These are phyloP conservation scores for Tenthredo mesomela DNA, from an alignment of 2,888 invertebrate species.

Conservation along the genomic window DNA sequence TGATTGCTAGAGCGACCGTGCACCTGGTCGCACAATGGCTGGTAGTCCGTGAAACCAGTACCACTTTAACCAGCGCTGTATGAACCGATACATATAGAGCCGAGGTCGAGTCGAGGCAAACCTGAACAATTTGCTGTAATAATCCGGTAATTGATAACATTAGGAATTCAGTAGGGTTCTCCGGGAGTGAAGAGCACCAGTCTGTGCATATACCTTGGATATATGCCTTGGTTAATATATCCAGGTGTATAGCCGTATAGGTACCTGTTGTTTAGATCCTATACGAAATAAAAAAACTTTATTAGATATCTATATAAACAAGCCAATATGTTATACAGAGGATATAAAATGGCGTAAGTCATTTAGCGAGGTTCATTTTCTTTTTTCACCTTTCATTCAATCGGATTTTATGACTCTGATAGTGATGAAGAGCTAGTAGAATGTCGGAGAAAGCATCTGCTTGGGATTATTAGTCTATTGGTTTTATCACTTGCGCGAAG, in stretches of 20 bases:
- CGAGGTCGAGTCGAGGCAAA: slow-evolving; percentile 61
- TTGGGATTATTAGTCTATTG: neutral
- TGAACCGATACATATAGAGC: slow-evolving; percentile 50
- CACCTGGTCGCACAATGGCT: slow-evolving; percentile 67
- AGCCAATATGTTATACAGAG: neutral
- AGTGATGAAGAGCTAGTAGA: neutral
- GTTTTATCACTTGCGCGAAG: neutral
- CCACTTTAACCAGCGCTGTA: neutral
- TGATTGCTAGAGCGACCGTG: slow-evolving; percentile 67
- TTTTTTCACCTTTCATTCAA: neutral
- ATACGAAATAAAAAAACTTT: neutral
- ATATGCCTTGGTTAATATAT: neutral
- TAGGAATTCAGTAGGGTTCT: slow-evolving; percentile 65
- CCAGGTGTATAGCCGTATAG: neutral
- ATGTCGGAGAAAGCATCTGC: neutral
- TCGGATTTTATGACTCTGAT: neutral
- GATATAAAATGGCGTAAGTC: neutral
- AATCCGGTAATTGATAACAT: slow-evolving; percentile 75
- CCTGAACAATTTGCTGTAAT: slow-evolving; percentile 73
- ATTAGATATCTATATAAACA: neutral
- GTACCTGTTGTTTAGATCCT: neutral
- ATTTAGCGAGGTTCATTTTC: neutral
- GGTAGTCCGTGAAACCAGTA: neutral
- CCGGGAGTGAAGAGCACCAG: slow-evolving; percentile 17
- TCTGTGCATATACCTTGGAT: neutral